A percentile compares a stretch with the other conserved stretches of the same genome.
Evolutionary conservation across 1,140 invertebrate genomes (phyloP).

Genomic region (Druon quercuslanigerum): DNA sequence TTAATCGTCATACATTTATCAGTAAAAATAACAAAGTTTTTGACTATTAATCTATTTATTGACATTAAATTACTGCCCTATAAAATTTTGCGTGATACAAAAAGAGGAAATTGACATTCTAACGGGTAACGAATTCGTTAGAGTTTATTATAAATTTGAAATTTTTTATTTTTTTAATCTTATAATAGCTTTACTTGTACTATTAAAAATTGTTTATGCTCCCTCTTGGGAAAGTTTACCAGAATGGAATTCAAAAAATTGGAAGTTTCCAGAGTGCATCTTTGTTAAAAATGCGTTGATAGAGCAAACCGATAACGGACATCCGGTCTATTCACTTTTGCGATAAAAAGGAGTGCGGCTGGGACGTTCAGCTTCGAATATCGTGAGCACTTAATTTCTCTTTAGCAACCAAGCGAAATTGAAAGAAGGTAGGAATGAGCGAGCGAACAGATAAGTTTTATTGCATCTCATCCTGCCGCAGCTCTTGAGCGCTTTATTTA

Average conservation of each 20-base stretch:
- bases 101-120: too few species aligned
- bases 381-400: conserved; percentile 34
- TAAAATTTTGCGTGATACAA: too few species aligned
- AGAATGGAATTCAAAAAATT: conserved; percentile 2
- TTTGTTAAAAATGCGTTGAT: background rate
- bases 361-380: conserved; percentile 36
- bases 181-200: background rate
- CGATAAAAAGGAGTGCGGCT: conserved; percentile 38
- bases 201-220: background rate
- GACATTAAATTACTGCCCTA: too few species aligned
- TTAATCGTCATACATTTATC: too few species aligned
- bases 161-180: background rate
- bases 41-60: too few species aligned
- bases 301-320: conserved; percentile 11
- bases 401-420: conserved; percentile 23
- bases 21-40: too few species aligned
- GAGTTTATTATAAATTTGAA: background rate
- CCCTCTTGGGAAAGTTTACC: background rate
- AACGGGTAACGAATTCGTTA: background rate
- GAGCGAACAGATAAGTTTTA: conserved; percentile 58
- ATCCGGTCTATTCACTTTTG: conserved; percentile 36
- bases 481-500: conserved; percentile 63
- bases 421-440: conserved; percentile 42
- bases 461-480: conserved; percentile 56
- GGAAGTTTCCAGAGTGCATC: background rate